Percentiles rank a stretch among this genome's conserved stretches.
phyloP scores from a whole-genome alignment of 2,797 vertebrate species.

The Notoglanidium macrostoma region DNA sequence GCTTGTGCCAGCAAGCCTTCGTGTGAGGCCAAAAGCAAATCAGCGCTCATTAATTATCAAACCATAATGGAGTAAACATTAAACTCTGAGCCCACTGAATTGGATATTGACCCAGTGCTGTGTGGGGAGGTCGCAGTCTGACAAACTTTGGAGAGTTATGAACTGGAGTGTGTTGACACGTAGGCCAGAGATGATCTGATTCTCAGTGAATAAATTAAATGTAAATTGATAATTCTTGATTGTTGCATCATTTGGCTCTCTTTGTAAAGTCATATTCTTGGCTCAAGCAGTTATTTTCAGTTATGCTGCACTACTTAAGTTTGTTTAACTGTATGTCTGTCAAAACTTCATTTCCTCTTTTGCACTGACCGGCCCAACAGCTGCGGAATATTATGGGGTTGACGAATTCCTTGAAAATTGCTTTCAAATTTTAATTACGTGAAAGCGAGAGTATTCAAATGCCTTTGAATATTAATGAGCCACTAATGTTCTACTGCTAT shows the following conservation, averaged over 20 bases:
- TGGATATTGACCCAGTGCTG: constrained; percentile 14
- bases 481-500: background rate
- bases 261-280: background rate
- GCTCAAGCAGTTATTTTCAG: background rate
- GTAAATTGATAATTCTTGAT: background rate
- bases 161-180: background rate
- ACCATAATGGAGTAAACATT: background rate
- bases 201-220: background rate
- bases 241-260: background rate
- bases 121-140: background rate
- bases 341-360: background rate
- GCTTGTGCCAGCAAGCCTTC: background rate
- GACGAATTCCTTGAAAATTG: background rate
- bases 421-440: background rate
- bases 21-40: background rate
- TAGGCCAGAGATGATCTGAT: background rate
- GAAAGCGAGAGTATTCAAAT: background rate
- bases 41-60: constrained; percentile 15
- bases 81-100: background rate
- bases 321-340: background rate
- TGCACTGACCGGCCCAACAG: background rate
- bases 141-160: too few species aligned
- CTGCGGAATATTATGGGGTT: background rate
- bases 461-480: background rate
- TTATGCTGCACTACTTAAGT: background rate